phyloP scores from a whole-genome alignment of 1,140 invertebrate species.

The Aethina tumida region DNA sequence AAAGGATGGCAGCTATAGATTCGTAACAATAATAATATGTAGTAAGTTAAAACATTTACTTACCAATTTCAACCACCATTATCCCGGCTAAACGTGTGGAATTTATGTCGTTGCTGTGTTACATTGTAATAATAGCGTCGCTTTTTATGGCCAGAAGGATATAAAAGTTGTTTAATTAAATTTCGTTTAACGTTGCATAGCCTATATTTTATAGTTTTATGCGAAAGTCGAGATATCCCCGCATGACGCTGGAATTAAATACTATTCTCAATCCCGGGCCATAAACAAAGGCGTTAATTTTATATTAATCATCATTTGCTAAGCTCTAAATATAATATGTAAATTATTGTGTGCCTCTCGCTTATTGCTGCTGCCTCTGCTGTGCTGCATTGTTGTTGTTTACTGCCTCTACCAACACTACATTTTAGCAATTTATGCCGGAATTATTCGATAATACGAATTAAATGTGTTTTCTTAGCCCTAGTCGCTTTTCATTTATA shows the following conservation, averaged over 20 bases:
- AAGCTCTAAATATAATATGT: too few species aligned
- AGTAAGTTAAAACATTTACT: too few species aligned
- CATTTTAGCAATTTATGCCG: too few species aligned
- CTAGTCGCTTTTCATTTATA: too few species aligned
- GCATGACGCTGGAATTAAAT: conserved; percentile 20
- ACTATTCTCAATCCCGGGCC: conserved; percentile 14
- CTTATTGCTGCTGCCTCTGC: too few species aligned
- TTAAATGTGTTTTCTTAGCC: too few species aligned
- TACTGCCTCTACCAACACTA: too few species aligned
- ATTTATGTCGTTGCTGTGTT: conserved; percentile 28
- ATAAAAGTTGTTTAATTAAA: conserved; percentile 34
- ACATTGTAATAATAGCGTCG: conserved; percentile 31
- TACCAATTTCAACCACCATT: too few species aligned
- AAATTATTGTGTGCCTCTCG: too few species aligned
- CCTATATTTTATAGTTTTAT: conserved; percentile 30
- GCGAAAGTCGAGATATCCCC: conserved; percentile 19
- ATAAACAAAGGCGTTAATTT: conserved; percentile 19
- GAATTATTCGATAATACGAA: too few species aligned
- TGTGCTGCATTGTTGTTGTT: too few species aligned
- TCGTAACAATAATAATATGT: too few species aligned
- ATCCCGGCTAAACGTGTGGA: conserved; percentile 21
- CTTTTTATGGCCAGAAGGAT: conserved; percentile 29
- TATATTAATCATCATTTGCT: conserved; percentile 19
- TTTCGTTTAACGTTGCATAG: conserved; percentile 32
- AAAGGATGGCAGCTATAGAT: conserved; percentile 5